A percentile compares a stretch with the other conserved stretches of the same genome.
Conservation (phyloP, 2,888 invertebrate genomes). For the Eurytoma adleriae region DNA sequence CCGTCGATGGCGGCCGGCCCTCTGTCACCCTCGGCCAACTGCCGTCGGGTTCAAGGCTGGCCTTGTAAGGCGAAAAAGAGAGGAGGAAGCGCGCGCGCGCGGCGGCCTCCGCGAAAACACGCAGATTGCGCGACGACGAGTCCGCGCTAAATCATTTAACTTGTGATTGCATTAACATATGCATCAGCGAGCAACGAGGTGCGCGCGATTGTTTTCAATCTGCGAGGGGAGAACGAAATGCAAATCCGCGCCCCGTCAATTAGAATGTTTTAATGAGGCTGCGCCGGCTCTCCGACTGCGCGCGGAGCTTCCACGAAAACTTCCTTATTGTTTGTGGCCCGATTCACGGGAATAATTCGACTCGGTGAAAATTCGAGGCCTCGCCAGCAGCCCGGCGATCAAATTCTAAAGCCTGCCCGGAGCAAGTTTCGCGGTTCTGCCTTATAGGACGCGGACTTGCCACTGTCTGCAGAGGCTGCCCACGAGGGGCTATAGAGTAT, state of each 20-base stretch:
- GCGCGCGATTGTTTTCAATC: conserved; percentile 52
- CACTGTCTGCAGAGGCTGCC: no score
- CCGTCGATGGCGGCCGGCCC: conserved; percentile 19
- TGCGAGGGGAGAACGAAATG: conserved; percentile 45
- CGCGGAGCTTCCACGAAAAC: conserved; percentile 36
- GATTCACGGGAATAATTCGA: conserved; percentile 39
- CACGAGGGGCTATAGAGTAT: not conserved
- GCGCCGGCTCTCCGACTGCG: not conserved
- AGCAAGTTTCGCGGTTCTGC: conserved; percentile 7
- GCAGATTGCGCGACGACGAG: not conserved
- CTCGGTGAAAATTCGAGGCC: conserved; percentile 38
- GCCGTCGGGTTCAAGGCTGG: not conserved
- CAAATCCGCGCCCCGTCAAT: conserved; percentile 53
- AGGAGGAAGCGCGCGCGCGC: not conserved
- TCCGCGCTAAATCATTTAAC: conserved; percentile 40
- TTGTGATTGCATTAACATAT: conserved; percentile 54
- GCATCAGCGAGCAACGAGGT: conserved; percentile 38
- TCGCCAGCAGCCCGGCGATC: conserved; percentile 62
- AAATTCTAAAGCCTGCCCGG: conserved; percentile 57
- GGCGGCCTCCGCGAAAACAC: not conserved
- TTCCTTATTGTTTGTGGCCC: conserved; percentile 53
- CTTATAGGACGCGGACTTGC: conserved; percentile 54
- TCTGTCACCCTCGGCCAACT: not conserved
- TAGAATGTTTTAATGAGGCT: conserved; percentile 55
- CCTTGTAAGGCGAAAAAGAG: not conserved